Evolutionary conservation across 2,888 invertebrate species (phyloP).

Genomic region (Listrodromus nycthemerus): DNA sequence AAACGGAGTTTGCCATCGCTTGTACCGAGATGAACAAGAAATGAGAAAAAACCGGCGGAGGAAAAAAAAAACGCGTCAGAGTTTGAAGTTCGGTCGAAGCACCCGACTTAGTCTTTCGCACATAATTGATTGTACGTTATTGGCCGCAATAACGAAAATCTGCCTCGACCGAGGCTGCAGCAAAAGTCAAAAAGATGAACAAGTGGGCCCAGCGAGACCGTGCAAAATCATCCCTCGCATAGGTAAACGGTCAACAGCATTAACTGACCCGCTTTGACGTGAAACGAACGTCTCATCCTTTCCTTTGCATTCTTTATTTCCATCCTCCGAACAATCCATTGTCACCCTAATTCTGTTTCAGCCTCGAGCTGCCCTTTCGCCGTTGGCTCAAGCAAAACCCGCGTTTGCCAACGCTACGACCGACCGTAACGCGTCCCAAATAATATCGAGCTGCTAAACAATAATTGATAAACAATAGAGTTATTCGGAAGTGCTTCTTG

Average conservation of each 20-base stretch:
- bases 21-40: background rate
- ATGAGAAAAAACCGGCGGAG: background rate
- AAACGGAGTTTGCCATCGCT: slow-evolving; percentile 58
- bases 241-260: slow-evolving; percentile 4
- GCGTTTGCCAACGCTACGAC: background rate
- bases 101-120: background rate
- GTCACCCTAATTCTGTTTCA: slow-evolving; percentile 36
- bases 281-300: slow-evolving; percentile 33
- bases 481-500: slow-evolving; percentile 2
- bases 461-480: slow-evolving; percentile 44
- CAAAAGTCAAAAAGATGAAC: slow-evolving; percentile 25
- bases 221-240: slow-evolving; percentile 12
- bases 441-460: slow-evolving; percentile 1
- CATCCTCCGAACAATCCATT: slow-evolving; percentile 9
- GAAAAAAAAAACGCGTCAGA: slow-evolving; percentile 34
- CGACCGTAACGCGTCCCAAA: background rate
- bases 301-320: slow-evolving; percentile 35
- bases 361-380: slow-evolving; percentile 30
- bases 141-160: slow-evolving; percentile 66
- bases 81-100: background rate
- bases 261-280: background rate
- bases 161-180: slow-evolving; percentile 26
- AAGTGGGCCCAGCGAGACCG: slow-evolving; percentile 43
- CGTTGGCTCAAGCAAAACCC: background rate
- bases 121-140: slow-evolving; percentile 58